phyloP scores from a whole-genome alignment of 2,113 vertebrate genomes.

The Spheniscus mendiculus region DNA sequence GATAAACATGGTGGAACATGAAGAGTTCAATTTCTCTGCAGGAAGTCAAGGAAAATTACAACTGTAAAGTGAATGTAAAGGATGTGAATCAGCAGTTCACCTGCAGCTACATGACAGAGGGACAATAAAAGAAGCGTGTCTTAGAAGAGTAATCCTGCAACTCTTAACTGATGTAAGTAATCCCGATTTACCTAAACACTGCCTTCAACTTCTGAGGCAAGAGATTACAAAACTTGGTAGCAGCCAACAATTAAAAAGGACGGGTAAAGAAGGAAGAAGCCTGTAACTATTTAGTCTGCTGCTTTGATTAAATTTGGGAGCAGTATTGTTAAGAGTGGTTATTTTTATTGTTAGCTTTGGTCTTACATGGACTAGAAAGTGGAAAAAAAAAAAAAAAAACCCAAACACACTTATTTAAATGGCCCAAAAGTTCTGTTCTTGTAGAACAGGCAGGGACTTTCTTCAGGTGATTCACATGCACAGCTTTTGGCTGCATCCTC shows the following conservation, averaged over 20 bases:
- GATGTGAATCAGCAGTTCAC: slow-evolving; percentile 2
- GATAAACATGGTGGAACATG: neutral
- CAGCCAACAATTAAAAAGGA: neutral
- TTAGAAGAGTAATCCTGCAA: neutral
- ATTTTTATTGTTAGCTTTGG: neutral
- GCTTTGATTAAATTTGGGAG: neutral
- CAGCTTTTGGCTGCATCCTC: neutral
- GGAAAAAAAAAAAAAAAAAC: too few relatives aligned
- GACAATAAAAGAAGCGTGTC: neutral
- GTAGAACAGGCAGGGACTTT: neutral
- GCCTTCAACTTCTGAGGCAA: neutral
- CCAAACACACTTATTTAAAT: neutral
- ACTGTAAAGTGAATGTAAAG: neutral
- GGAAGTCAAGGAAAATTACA: neutral
- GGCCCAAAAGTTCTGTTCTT: neutral
- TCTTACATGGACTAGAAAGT: neutral
- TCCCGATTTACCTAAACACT: neutral
- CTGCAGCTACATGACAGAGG: neutral
- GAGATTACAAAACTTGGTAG: neutral
- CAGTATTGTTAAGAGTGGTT: neutral
- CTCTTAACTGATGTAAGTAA: neutral
- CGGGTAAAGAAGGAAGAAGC: neutral
- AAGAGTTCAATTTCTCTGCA: neutral
- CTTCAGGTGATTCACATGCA: neutral
- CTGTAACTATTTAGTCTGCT: neutral